Evolutionary conservation across 2,888 invertebrate genomes (phyloP).

Genomic region (Campopleginae sp.): DNA sequence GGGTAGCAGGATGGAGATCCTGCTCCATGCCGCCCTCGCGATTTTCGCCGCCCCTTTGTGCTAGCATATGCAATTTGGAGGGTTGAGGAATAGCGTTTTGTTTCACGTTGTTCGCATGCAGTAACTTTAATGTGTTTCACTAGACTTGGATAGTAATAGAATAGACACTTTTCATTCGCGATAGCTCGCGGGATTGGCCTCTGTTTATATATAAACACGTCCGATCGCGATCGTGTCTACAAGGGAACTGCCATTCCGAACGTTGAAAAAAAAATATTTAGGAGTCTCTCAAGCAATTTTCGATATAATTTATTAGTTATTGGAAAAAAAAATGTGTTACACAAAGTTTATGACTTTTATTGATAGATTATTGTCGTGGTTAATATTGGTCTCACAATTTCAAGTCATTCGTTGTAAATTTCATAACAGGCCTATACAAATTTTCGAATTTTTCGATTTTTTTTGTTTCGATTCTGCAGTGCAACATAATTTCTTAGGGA

Average conservation of each 20-base stretch:
- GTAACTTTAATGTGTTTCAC: not conserved
- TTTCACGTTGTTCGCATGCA: not conserved
- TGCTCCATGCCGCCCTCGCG: not conserved
- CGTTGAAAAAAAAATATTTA: not conserved
- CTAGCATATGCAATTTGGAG: not conserved
- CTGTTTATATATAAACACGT: constrained; percentile 9
- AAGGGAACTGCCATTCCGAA: not conserved
- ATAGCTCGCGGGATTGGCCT: not conserved
- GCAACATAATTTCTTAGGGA: no score
- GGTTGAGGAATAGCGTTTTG: not conserved
- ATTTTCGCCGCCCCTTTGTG: not conserved
- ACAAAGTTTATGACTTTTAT: no score
- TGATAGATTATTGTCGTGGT: no score
- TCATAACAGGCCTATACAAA: no score
- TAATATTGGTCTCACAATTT: no score
- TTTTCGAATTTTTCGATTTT: no score
- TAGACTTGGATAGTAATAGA: not conserved
- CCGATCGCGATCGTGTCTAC: constrained; percentile 7
- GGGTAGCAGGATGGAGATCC: not conserved
- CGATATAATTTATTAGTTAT: no score
- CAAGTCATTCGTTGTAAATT: no score
- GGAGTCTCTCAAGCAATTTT: no score
- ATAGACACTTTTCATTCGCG: not conserved
- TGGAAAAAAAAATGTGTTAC: no score
- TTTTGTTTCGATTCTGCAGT: no score